phyloP scores from a whole-genome alignment of 2,797 vertebrate genomes.

The Caiman crocodilus region DNA sequence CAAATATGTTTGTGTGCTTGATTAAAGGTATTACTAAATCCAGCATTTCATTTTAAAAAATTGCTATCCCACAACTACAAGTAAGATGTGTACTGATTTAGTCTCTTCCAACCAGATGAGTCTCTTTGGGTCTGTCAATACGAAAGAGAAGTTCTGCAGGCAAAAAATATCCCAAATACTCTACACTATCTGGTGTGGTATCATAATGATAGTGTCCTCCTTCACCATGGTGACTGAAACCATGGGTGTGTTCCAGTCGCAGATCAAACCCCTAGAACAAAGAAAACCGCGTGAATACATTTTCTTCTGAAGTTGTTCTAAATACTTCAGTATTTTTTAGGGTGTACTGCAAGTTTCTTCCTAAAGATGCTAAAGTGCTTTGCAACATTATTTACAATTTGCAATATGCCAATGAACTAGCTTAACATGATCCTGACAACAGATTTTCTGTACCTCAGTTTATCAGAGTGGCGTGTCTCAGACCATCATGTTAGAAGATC shows the following conservation, averaged over 20 bases:
- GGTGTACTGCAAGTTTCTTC: neutral
- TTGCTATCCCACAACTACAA: rapidly evolving
- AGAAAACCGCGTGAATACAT: rapidly evolving
- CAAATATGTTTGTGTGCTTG: neutral
- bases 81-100: conserved; percentile 60
- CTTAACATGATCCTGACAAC: neutral
- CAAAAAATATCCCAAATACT: conserved; percentile 93
- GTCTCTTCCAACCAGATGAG: conserved; percentile 87
- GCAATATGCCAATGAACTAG: neutral
- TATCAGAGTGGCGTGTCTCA: neutral
- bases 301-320: rapidly evolving
- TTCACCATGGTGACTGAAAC: conserved; percentile 95
- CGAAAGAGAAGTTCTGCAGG: conserved; percentile 93
- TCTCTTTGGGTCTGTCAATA: conserved; percentile 91
- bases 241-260: conserved; percentile 95
- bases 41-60: rapidly evolving
- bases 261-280: conserved; percentile 91
- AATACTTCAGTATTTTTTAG: rapidly evolving
- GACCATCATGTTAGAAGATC: neutral
- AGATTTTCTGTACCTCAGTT: too few relatives aligned
- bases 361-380: rapidly evolving
- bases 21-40: neutral
- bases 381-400: neutral
- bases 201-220: conserved; percentile 97
- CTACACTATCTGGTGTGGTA: conserved; percentile 92